Evolutionary conservation across 2,888 invertebrate species (phyloP).

Genomic region (Tipula lateralis): DNA sequence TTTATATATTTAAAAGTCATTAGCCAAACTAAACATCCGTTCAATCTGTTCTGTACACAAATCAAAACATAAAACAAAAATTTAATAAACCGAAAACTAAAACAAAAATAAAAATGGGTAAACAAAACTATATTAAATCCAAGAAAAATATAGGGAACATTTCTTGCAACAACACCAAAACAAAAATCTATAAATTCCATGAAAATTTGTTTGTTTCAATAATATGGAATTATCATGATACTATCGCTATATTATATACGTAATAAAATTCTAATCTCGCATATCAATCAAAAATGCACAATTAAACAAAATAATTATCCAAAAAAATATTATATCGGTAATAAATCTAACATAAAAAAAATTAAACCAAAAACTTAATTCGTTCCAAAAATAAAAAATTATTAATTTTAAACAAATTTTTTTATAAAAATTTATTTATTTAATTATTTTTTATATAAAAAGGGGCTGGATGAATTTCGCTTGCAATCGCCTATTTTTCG

Average conservation of each 20-base stretch:
- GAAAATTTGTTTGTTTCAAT: not conserved
- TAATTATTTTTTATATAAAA: conserved; percentile 19
- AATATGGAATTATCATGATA: not conserved
- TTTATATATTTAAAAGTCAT: not conserved
- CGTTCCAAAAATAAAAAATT: conserved; percentile 13
- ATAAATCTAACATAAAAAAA: conserved; percentile 11
- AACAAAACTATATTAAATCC: not conserved
- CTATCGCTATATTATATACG: not conserved
- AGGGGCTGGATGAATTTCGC: conserved; percentile 20
- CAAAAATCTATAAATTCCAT: conserved; percentile 8
- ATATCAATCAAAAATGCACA: conserved; percentile 24
- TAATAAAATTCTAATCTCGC: conserved; percentile 20
- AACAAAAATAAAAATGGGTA: not conserved
- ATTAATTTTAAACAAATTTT: conserved; percentile 1
- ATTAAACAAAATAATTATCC: not conserved
- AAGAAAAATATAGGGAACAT: not conserved
- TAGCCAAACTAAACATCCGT: not conserved
- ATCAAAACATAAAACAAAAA: not conserved
- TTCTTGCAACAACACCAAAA: conserved; percentile 19
- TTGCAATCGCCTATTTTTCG: conserved; percentile 27
- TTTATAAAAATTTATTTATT: not conserved
- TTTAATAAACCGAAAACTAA: not conserved
- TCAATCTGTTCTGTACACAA: conserved; percentile 1
- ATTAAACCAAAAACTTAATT: conserved; percentile 24
- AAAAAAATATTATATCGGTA: not conserved